phyloP scores from a whole-genome alignment of 1,140 invertebrate species.

The Drosophila pandora region DNA sequence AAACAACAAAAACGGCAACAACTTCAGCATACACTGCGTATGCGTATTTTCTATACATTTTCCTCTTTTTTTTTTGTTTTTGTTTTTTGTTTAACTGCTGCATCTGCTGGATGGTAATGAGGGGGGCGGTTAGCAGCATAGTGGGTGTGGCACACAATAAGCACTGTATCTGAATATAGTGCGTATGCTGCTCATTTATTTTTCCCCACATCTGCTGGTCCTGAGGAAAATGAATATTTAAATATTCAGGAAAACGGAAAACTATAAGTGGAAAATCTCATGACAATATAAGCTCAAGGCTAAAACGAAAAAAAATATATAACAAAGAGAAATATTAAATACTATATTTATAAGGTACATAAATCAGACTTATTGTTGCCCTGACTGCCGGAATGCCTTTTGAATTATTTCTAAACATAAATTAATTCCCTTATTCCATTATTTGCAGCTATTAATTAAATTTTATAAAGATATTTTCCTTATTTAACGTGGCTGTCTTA shows the following conservation, averaged over 20 bases:
- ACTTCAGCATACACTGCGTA: slow-evolving; percentile 57
- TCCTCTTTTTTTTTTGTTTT: slow-evolving; percentile 11
- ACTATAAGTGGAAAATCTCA: slow-evolving; percentile 10
- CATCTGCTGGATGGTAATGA: slow-evolving; percentile 27
- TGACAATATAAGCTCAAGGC: slow-evolving; percentile 3
- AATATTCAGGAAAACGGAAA: not conserved
- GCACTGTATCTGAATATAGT: slow-evolving; percentile 48
- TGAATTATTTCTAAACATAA: not conserved
- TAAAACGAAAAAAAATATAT: not conserved
- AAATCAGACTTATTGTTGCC: too few relatives aligned
- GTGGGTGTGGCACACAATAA: slow-evolving; percentile 22
- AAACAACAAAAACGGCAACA: slow-evolving; percentile 9
- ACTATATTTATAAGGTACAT: not conserved
- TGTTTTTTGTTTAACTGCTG: slow-evolving; percentile 17
- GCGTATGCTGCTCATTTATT: slow-evolving; percentile 77
- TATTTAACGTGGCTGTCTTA: slow-evolving; percentile 6
- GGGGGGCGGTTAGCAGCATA: slow-evolving; percentile 5
- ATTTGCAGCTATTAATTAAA: not conserved
- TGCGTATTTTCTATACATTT: slow-evolving; percentile 71
- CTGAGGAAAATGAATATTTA: slow-evolving; percentile 17
- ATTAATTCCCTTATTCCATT: not conserved
- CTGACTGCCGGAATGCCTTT: not conserved
- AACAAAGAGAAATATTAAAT: not conserved
- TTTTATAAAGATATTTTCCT: not conserved
- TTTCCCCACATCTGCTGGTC: slow-evolving; percentile 28